phyloP scores from a whole-genome alignment of 2,888 invertebrate species.

The Octonoba sinensis region DNA sequence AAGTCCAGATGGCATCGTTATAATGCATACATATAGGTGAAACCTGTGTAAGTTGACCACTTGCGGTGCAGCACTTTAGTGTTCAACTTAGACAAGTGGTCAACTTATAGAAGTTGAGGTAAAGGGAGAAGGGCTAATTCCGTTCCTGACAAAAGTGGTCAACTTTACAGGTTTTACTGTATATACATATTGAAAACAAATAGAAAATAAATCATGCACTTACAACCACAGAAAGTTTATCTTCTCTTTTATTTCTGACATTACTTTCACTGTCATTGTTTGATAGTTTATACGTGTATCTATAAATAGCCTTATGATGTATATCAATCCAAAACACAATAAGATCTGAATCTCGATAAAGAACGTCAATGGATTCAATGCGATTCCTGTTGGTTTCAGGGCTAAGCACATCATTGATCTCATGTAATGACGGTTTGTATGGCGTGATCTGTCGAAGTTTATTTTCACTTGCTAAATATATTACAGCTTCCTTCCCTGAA shows the following conservation, averaged over 20 bases:
- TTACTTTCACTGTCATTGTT: slow-evolving; percentile 25
- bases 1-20: too few relatives aligned
- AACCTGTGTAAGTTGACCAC: too few relatives aligned
- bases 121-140: too few relatives aligned
- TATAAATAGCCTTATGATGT: slow-evolving; percentile 65
- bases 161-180: too few relatives aligned
- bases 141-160: too few relatives aligned
- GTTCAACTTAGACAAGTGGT: too few relatives aligned
- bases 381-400: slow-evolving; percentile 49
- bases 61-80: too few relatives aligned
- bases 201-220: not conserved
- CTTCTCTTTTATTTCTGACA: slow-evolving; percentile 43
- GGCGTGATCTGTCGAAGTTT: slow-evolving; percentile 74
- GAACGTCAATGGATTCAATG: slow-evolving; percentile 75
- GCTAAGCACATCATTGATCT: slow-evolving; percentile 44
- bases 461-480: slow-evolving; percentile 64
- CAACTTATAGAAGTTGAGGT: too few relatives aligned
- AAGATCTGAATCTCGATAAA: slow-evolving; percentile 69
- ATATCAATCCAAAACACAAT: slow-evolving; percentile 66
- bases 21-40: too few relatives aligned
- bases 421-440: slow-evolving; percentile 74
- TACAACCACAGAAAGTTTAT: slow-evolving; percentile 25
- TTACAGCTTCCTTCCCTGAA: slow-evolving; percentile 57
- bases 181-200: too few relatives aligned
- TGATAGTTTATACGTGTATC: slow-evolving; percentile 27